A percentile compares a stretch with the other conserved stretches of the same genome.
phyloP scores from a whole-genome alignment of 2,113 vertebrate species.

The Herpetotheres cachinnans region DNA sequence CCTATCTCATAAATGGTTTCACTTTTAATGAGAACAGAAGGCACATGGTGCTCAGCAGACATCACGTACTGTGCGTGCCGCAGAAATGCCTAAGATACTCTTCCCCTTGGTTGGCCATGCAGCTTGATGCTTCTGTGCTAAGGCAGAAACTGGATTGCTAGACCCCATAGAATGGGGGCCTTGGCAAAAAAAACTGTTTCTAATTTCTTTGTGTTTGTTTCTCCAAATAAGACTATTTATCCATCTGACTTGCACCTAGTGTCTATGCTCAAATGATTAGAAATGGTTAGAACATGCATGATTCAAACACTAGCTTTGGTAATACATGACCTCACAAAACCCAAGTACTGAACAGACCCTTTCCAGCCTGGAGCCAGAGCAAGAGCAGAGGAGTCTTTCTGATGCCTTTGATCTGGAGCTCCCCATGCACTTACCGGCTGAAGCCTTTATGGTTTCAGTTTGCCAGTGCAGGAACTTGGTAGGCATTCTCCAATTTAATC shows the following conservation, averaged over 20 bases:
- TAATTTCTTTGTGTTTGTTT: neutral
- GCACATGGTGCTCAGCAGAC: neutral
- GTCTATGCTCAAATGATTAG: neutral
- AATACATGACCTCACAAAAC: fast-evolving
- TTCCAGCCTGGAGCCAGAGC: neutral
- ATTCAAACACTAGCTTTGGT: neutral
- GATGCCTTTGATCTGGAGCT: neutral
- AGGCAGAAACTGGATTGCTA: neutral
- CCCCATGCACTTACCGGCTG: neutral
- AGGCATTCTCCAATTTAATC: neutral
- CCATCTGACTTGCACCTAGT: neutral
- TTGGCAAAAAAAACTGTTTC: neutral
- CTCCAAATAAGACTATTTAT: neutral
- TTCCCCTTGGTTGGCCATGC: neutral
- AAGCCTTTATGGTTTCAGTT: neutral
- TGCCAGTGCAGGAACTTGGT: neutral
- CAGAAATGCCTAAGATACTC: neutral
- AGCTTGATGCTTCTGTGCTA: neutral
- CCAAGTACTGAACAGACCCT: neutral
- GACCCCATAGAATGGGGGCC: neutral
- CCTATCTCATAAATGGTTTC: neutral
- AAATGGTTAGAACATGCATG: neutral
- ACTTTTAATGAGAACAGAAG: neutral
- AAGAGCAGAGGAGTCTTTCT: neutral
- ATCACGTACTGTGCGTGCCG: neutral